Conservation (phyloP, 53 echinoderm and acorn worm genomes). For the Antedon mediterranea region DNA sequence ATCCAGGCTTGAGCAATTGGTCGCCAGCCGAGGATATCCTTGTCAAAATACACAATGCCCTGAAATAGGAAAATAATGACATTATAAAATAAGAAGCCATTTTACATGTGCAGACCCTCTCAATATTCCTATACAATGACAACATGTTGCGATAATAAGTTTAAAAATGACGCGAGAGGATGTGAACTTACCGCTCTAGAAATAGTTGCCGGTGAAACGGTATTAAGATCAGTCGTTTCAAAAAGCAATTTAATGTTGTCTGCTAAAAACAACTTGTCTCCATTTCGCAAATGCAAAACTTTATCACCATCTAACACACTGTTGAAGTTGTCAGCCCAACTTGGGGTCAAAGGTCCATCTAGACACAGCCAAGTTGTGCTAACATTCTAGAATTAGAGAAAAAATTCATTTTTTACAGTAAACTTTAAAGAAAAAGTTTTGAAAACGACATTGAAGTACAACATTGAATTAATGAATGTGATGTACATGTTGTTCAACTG, state of each 20-base stretch:
- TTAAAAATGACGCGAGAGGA: too few species aligned
- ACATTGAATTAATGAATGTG: too few species aligned
- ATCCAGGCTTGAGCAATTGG: conserved; percentile 98
- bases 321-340: conserved; percentile 99
- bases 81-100: too few species aligned
- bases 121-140: too few species aligned
- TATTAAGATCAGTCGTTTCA: conserved; percentile 59
- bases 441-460: not conserved
- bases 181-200: conserved; percentile 86
- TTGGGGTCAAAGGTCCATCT: conserved; percentile 79
- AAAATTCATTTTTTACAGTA: not conserved
- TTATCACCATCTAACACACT: conserved; percentile 79
- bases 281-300: conserved; percentile 64
- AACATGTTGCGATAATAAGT: too few species aligned
- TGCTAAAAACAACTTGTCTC: conserved; percentile 73
- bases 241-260: conserved; percentile 93
- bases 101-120: too few species aligned
- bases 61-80: conserved; percentile 8
- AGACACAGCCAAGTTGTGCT: conserved; percentile 97
- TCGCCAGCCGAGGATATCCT: conserved; percentile 83
- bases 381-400: conserved; percentile 45
- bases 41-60: conserved; percentile 87
- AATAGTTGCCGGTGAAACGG: conserved; percentile 78
- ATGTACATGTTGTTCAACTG: too few species aligned
- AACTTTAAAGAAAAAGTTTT: too few species aligned